These are phyloP conservation scores for Drosophila anomalata DNA, from an alignment of 2,888 invertebrate genomes.

Conservation along the genomic window DNA sequence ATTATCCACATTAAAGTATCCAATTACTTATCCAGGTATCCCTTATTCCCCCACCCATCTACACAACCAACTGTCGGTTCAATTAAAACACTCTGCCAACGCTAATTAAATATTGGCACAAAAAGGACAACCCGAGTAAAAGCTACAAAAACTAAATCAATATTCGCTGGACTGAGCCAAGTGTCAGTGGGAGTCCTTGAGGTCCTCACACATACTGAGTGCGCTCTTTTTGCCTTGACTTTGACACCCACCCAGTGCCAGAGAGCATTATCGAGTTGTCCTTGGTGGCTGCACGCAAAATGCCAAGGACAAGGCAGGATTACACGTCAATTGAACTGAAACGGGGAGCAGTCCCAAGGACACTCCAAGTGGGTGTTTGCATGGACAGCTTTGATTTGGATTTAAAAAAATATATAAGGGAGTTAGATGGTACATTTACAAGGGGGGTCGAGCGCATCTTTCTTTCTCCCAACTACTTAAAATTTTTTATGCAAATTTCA, in stretches of 20 bases:
- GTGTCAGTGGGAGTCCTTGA: constrained; percentile 61
- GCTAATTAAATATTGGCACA: constrained; percentile 70
- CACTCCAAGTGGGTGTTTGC: constrained; percentile 56
- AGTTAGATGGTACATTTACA: not conserved
- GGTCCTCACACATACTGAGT: constrained; percentile 50
- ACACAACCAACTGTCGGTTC: constrained; percentile 42
- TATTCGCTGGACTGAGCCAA: constrained; percentile 49
- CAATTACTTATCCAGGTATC: constrained; percentile 3
- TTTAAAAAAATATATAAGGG: not conserved
- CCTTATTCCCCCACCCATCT: constrained; percentile 5
- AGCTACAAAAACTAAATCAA: constrained; percentile 62
- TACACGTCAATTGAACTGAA: constrained; percentile 56
- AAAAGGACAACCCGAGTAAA: constrained; percentile 10
- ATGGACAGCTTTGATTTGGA: constrained; percentile 34
- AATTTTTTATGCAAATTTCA: constrained; percentile 77
- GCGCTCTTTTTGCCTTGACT: constrained; percentile 70
- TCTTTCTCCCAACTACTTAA: constrained; percentile 64
- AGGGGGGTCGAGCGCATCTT: constrained; percentile 23
- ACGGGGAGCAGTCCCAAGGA: constrained; percentile 40
- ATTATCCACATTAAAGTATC: not conserved
- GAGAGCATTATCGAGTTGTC: constrained; percentile 54
- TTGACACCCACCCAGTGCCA: constrained; percentile 52
- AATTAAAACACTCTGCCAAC: constrained; percentile 53
- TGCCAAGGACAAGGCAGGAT: constrained; percentile 75
- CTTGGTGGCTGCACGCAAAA: constrained; percentile 61